Percentiles rank a stretch among this genome's conserved stretches.
phyloP scores from a whole-genome alignment of 1,140 invertebrate species.

The Cylas formicarius region DNA sequence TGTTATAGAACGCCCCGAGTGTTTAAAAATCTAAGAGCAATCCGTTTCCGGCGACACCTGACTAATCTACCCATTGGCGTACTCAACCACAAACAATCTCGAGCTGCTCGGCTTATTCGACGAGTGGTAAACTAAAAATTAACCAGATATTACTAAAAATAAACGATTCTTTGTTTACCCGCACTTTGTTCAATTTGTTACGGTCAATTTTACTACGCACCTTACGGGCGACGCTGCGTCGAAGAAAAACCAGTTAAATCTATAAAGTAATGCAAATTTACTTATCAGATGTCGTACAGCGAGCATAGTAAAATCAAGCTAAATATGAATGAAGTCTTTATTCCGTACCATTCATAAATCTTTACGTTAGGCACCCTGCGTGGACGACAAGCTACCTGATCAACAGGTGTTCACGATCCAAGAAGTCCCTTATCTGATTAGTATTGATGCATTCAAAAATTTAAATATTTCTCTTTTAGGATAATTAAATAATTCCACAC shows the following conservation, averaged over 20 bases:
- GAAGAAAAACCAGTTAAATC: slow-evolving; percentile 12
- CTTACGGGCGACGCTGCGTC: slow-evolving; percentile 6
- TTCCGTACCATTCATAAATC: slow-evolving; percentile 29
- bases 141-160: too few species aligned
- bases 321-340: slow-evolving; percentile 32
- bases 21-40: slow-evolving; percentile 20
- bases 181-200: too few species aligned
- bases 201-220: too few species aligned
- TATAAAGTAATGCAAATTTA: slow-evolving; percentile 19
- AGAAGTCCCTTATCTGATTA: too few species aligned
- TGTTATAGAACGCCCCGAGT: slow-evolving; percentile 19
- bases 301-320: slow-evolving; percentile 23
- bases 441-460: too few species aligned
- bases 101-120: too few species aligned
- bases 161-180: too few species aligned
- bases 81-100: too few species aligned
- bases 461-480: too few species aligned
- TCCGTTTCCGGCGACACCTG: slow-evolving; percentile 20
- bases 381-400: slow-evolving; percentile 15
- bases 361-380: slow-evolving; percentile 19
- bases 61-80: slow-evolving; percentile 17
- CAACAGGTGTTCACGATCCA: slow-evolving; percentile 23
- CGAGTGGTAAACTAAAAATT: too few species aligned
- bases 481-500: too few species aligned
- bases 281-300: slow-evolving; percentile 21